Evolutionary conservation across 1,140 invertebrate genomes (phyloP).

Genomic region (Drosophila auraria): DNA sequence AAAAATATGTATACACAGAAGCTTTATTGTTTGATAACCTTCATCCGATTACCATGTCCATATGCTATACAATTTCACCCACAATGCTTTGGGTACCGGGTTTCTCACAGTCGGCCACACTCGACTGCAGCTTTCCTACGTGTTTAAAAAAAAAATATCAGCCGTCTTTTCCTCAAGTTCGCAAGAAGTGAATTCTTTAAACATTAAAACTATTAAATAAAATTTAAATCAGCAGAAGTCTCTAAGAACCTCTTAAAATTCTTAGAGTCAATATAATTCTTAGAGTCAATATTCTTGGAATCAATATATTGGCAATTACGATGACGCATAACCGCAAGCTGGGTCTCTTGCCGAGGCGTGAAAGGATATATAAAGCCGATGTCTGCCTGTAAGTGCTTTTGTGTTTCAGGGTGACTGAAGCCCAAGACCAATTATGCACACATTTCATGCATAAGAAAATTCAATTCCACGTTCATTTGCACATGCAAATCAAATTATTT

Average conservation of each 20-base stretch:
- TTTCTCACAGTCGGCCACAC: no score
- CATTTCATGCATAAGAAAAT: conserved; percentile 84
- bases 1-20: no score
- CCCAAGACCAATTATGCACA: conserved; percentile 75
- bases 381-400: conserved; percentile 19
- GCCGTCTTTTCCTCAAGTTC: no score
- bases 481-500: conserved; percentile 84
- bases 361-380: conserved; percentile 35
- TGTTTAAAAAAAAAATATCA: no score
- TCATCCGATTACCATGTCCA: no score
- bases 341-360: conserved; percentile 47
- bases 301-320: conserved; percentile 60
- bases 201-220: neutral
- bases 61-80: no score
- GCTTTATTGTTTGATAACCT: no score
- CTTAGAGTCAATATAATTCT: no score
- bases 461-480: conserved; percentile 84
- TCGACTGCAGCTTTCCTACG: no score
- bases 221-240: neutral
- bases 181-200: no score
- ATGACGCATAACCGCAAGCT: conserved; percentile 20
- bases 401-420: conserved; percentile 17
- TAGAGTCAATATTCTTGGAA: conserved; percentile 21
- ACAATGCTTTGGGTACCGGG: no score
- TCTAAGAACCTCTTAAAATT: neutral